Evolutionary conservation across 2,888 invertebrate species (phyloP).

Genomic region (Drosophila glabriapex): DNA sequence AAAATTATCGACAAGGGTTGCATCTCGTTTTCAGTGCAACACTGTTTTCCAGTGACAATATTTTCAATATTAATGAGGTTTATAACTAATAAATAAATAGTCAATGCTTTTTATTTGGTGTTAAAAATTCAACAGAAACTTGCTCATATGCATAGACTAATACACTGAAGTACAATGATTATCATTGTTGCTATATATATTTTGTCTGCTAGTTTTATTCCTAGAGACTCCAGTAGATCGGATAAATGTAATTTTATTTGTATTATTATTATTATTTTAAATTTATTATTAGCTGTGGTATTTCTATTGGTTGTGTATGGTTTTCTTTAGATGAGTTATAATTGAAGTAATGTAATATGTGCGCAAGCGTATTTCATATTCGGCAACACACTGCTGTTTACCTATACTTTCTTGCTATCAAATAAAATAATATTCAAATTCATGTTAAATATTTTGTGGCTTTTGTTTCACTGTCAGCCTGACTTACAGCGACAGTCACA

Average conservation of each 20-base stretch:
- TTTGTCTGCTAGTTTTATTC: too few relatives aligned
- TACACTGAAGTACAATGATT: background rate
- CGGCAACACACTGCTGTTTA: background rate
- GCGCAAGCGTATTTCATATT: conserved; percentile 16
- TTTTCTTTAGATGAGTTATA: background rate
- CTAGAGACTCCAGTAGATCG: too few relatives aligned
- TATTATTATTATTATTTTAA: too few relatives aligned
- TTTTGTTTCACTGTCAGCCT: conserved; percentile 42
- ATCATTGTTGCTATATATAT: background rate
- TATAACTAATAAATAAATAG: background rate
- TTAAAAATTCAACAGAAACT: background rate
- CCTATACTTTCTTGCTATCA: conserved; percentile 12
- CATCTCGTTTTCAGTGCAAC: background rate
- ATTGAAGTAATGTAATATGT: background rate
- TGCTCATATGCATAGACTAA: background rate
- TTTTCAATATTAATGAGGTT: background rate
- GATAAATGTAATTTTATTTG: too few relatives aligned
- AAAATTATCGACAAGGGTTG: conserved; percentile 62
- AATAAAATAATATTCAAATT: conserved; percentile 51
- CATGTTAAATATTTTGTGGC: conserved; percentile 70
- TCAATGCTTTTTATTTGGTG: background rate
- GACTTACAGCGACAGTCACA: conserved; percentile 51
- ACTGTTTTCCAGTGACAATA: background rate
- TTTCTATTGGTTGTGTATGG: background rate
- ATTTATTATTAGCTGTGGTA: too few relatives aligned